Percentiles rank a stretch among this genome's conserved stretches.
phyloP scores from a whole-genome alignment of 2,888 invertebrate genomes.

The Agonum fuliginosum region DNA sequence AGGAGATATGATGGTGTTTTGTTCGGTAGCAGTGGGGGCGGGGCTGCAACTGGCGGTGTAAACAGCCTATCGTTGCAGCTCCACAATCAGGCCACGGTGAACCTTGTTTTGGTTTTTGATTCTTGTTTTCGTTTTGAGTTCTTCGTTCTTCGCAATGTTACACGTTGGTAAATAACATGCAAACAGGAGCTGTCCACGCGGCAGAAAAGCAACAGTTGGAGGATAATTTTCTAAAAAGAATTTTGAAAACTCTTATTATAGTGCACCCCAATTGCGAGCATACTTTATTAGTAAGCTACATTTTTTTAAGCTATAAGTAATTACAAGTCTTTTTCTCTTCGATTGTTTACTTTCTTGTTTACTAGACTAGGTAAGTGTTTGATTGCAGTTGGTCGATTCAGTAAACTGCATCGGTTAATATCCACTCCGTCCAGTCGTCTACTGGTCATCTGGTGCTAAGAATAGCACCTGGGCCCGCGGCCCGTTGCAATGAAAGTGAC shows the following conservation, averaged over 20 bases:
- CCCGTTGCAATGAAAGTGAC: slow-evolving; percentile 47
- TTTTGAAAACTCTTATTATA: no score
- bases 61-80: slow-evolving; percentile 29
- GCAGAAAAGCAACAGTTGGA: not conserved
- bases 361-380: not conserved
- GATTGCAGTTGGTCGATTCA: not conserved
- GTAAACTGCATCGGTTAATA: not conserved
- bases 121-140: slow-evolving; percentile 33
- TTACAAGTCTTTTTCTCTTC: no score
- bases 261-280: no score
- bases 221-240: no score
- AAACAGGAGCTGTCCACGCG: not conserved
- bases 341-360: no score
- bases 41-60: slow-evolving; percentile 13
- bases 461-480: slow-evolving; percentile 39
- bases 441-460: slow-evolving; percentile 40
- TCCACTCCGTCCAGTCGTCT: not conserved
- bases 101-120: slow-evolving; percentile 42
- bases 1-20: not conserved
- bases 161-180: slow-evolving; percentile 20
- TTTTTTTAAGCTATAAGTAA: no score
- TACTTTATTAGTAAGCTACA: no score
- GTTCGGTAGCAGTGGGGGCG: not conserved
- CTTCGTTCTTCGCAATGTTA: slow-evolving; percentile 1
- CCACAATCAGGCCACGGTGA: slow-evolving; percentile 53